Evolutionary conservation across 2,888 invertebrate genomes (phyloP).

Genomic region (Eupeodes latifasciatus): DNA sequence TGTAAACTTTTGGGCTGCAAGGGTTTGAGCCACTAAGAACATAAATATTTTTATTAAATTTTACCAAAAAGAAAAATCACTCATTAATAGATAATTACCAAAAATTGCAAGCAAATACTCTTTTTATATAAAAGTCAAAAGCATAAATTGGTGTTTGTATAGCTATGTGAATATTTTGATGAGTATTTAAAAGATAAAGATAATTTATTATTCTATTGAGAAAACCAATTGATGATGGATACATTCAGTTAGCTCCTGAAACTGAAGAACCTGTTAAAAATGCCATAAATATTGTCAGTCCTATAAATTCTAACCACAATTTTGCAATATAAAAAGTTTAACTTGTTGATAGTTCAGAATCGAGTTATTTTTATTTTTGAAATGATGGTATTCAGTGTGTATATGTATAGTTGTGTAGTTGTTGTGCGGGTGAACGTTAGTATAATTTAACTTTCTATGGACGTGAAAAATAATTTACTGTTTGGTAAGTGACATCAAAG

Average conservation of each 20-base stretch:
- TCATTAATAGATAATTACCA: background rate
- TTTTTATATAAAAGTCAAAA: constrained; percentile 3
- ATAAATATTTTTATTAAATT: background rate
- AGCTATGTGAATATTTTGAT: background rate
- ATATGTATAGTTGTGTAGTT: too few species aligned
- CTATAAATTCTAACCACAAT: constrained; percentile 5
- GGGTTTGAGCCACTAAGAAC: constrained; percentile 10
- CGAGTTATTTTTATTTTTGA: background rate
- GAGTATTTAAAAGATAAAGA: constrained; percentile 1
- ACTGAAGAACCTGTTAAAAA: constrained; percentile 32
- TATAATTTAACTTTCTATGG: background rate
- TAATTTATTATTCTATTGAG: constrained; percentile 11
- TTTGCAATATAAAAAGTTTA: constrained; percentile 15
- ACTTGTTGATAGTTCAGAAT: constrained; percentile 62
- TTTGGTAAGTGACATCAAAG: constrained; percentile 47
- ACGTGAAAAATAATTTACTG: constrained; percentile 22
- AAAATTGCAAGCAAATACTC: background rate
- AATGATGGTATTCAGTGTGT: background rate
- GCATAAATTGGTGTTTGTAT: background rate
- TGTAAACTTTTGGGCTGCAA: constrained; percentile 31
- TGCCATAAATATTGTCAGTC: constrained; percentile 46
- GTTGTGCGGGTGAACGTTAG: constrained; percentile 10
- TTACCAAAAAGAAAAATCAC: background rate
- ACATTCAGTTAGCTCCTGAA: constrained; percentile 36
- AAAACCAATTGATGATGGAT: constrained; percentile 12